Base-by-base conservation (phyloP, 2,113 vertebrate genomes). In the Nansenia antarctica region DNA sequence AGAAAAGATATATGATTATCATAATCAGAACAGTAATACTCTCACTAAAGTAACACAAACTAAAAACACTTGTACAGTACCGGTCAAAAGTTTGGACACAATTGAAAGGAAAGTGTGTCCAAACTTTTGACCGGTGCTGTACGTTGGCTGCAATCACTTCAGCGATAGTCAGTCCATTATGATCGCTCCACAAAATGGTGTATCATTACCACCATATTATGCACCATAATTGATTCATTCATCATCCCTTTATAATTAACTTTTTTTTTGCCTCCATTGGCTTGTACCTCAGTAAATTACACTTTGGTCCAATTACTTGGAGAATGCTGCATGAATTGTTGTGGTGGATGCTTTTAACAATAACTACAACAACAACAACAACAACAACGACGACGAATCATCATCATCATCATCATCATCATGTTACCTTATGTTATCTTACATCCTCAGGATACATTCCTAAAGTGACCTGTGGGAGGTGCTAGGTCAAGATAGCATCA, bases 31-130 rank as follows among this genome's bases (percentile, higher is more conserved):
- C 29, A 7, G 37, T 39, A 59, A n/a, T 59, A 32, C 62, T 15
- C 18, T 64, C 12, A 47, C 14, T 29, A 47, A 39, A 64, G 27
- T 62, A 30, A 29, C 14, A 9, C 3, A 64, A 30, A 26, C 39
- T 64, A 64, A 31, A 64, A 29, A 64, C 62, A 18, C 29, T 39
- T 47, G n/a, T n/a, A n/a, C n/a, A n/a, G n/a, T n/a, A n/a, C n/a
- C n/a, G n/a, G n/a, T n/a, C n/a, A n/a, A n/a, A n/a, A n/a, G n/a
- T n/a, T n/a, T n/a, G n/a, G n/a, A n/a, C n/a, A n/a, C n/a, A n/a
- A n/a, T n/a, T n/a, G n/a, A n/a, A n/a, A n/a, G n/a, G n/a, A n/a
- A n/a, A n/a, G n/a, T n/a, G n/a, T n/a, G n/a, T n/a, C n/a, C n/a
- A n/a, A n/a, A n/a, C n/a, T n/a, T n/a, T n/a, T n/a, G n/a, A n/a